Conservation (phyloP, 2,888 invertebrate species). For the Sepiola atlantica region DNA sequence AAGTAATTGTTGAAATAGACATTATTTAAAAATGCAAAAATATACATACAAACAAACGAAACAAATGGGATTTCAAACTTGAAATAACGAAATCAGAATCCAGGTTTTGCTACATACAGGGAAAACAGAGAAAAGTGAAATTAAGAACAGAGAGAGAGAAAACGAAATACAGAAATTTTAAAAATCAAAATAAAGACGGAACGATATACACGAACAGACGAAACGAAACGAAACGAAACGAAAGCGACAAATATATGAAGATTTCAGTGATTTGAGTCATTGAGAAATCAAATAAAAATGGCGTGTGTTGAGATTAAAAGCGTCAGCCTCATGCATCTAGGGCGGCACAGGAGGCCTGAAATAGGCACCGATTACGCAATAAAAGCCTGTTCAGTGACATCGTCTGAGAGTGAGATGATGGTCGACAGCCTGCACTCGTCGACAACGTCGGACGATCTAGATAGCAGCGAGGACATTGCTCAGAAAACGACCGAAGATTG, state of each 20-base stretch:
- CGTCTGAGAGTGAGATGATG: slow-evolving; percentile 34
- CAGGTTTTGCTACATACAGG: no score
- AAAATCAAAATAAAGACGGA: no score
- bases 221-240: background rate
- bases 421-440: slow-evolving; percentile 33
- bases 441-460: background rate
- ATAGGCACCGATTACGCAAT: background rate
- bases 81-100: no score
- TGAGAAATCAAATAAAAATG: background rate
- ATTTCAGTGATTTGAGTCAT: background rate
- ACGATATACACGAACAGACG: background rate
- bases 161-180: no score
- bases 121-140: no score
- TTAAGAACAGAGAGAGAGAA: no score
- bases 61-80: no score
- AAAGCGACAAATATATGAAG: background rate
- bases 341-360: background rate
- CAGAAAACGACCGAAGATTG: background rate
- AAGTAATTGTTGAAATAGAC: no score
- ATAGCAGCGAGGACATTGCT: background rate
- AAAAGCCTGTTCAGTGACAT: background rate
- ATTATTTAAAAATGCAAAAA: no score
- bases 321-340: background rate
- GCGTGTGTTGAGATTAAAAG: background rate
- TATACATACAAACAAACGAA: no score